Evolutionary conservation across 1,140 invertebrate genomes (phyloP).

Genomic region (Gonatopus flavifemur): DNA sequence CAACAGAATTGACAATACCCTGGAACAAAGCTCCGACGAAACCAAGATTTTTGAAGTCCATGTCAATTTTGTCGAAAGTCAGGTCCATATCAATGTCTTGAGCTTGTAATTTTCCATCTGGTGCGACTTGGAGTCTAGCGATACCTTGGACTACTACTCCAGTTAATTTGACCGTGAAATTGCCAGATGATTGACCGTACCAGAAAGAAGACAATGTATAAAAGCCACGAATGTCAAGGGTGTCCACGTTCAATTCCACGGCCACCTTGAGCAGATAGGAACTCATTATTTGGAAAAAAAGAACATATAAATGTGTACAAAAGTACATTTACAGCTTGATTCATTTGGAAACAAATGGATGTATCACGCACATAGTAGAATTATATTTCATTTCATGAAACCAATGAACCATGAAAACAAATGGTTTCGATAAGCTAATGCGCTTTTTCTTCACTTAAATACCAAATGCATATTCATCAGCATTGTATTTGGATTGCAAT

Average conservation of each 20-base stretch:
- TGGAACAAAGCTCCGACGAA: conserved; percentile 75
- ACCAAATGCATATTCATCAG: too few relatives aligned
- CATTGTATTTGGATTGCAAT: too few relatives aligned
- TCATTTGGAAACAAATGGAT: too few relatives aligned
- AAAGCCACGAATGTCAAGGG: conserved; percentile 71
- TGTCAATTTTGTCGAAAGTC: conserved; percentile 71
- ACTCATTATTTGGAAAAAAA: neutral
- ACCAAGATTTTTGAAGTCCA: conserved; percentile 81
- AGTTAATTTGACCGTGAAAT: conserved; percentile 73
- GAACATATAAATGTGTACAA: neutral
- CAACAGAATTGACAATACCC: conserved; percentile 76
- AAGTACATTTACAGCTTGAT: too few relatives aligned
- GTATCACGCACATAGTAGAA: too few relatives aligned
- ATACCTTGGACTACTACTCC: conserved; percentile 68
- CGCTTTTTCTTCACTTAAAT: too few relatives aligned
- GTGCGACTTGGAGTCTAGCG: conserved; percentile 69
- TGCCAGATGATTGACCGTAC: conserved; percentile 69
- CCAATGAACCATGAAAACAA: too few relatives aligned
- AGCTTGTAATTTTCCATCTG: conserved; percentile 73
- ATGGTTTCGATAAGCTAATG: too few relatives aligned
- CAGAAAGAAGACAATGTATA: conserved; percentile 71
- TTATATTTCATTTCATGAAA: too few relatives aligned
- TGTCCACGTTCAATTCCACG: conserved; percentile 68
- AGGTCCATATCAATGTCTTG: conserved; percentile 80
- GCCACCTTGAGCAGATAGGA: conserved; percentile 60